These are phyloP conservation scores for Heliocidaris tuberculata DNA, from an alignment of 35 echinoderm and acorn worm species.

Conservation along the genomic window DNA sequence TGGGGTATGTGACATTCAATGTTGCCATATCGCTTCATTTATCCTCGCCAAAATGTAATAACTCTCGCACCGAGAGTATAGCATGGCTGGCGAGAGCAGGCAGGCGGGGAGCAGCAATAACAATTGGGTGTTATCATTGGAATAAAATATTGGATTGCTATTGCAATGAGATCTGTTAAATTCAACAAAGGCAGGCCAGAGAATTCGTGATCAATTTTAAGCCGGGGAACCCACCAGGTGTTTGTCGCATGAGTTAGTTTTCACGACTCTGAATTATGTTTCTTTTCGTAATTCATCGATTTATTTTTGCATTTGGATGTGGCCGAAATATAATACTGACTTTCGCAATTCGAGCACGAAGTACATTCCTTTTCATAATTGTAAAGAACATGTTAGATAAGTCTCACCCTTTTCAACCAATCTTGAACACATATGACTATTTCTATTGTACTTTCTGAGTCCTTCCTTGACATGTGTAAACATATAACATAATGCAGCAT, in stretches of 20 bases:
- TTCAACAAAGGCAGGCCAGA: constrained; percentile 29
- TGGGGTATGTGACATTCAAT: constrained; percentile 10
- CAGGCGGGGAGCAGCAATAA: constrained; percentile 28
- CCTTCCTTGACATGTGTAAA: too few relatives aligned
- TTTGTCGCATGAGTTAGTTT: constrained; percentile 41
- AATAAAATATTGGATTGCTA: constrained; percentile 35
- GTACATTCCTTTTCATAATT: constrained; percentile 6
- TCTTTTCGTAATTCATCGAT: constrained; percentile 37
- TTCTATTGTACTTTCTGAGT: too few relatives aligned
- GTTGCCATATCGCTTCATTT: constrained; percentile 2
- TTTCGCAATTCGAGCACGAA: constrained; percentile 41
- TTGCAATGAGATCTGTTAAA: constrained; percentile 31
- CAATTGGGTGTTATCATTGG: constrained; percentile 35
- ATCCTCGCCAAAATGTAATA: constrained; percentile 3
- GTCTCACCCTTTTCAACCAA: too few relatives aligned
- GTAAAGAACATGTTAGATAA: not conserved
- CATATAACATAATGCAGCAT: too few relatives aligned
- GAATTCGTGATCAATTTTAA: constrained; percentile 38
- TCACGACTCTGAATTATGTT: constrained; percentile 42
- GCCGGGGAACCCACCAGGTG: constrained; percentile 17
- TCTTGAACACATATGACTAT: too few relatives aligned
- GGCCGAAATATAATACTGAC: constrained; percentile 44
- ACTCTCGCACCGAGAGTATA: not conserved
- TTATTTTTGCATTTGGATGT: constrained; percentile 38
- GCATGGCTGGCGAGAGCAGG: not conserved